A percentile compares a stretch with the other conserved stretches of the same genome.
These are phyloP conservation scores for Leistus spinibarbis DNA, from an alignment of 2,888 invertebrate genomes.

Conservation along the genomic window DNA sequence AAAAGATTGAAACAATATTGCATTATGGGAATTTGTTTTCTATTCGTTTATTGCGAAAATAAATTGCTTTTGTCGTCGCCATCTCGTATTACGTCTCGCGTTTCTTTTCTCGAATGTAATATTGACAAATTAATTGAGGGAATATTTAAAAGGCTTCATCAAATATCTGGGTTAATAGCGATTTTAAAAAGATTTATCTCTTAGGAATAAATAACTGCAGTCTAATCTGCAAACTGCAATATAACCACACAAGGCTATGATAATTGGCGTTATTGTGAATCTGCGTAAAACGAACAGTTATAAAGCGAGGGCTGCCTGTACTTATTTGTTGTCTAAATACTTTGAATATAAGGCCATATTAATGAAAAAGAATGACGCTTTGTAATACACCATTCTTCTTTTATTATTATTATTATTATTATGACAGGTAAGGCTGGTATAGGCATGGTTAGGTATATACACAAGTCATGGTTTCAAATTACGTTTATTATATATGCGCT, in stretches of 20 bases:
- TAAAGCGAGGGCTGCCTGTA: no score
- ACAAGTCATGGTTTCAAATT: slow-evolving; percentile 15
- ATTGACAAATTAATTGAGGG: background rate
- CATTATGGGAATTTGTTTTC: slow-evolving; percentile 39
- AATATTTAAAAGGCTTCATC: no score
- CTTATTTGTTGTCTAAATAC: no score
- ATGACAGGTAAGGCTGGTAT: slow-evolving; percentile 22
- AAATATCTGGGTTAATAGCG: no score
- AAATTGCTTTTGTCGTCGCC: slow-evolving; percentile 24
- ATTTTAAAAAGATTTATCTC: no score
- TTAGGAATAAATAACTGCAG: no score
- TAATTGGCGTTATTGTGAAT: no score
- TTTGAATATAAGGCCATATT: no score
- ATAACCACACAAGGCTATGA: no score
- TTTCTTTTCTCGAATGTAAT: background rate
- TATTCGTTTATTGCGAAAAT: slow-evolving; percentile 39
- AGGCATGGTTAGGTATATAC: slow-evolving; percentile 1
- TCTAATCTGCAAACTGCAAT: no score
- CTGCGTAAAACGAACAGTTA: no score
- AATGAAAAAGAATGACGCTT: background rate
- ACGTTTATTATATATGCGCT: slow-evolving; percentile 27
- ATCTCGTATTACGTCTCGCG: background rate
- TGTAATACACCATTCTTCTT: background rate
- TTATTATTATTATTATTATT: slow-evolving; percentile 7
- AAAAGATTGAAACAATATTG: slow-evolving; percentile 37